phyloP scores from a whole-genome alignment of 2,888 invertebrate species.

The Eudasyphora cyanicolor region DNA sequence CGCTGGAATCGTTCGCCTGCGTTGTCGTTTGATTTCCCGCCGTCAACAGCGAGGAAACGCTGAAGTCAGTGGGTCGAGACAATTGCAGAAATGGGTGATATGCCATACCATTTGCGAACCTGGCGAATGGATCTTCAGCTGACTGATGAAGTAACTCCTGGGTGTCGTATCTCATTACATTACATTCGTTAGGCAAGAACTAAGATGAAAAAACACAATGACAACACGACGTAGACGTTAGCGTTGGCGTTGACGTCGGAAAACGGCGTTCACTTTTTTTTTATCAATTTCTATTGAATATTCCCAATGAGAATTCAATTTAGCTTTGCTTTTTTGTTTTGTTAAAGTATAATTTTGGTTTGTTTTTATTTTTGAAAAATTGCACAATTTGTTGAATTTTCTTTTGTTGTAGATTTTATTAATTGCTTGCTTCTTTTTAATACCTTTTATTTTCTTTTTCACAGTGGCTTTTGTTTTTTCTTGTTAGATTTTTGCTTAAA shows the following conservation, averaged over 20 bases:
- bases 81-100: constrained; percentile 93
- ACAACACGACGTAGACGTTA: constrained; percentile 15
- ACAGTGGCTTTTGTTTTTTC: constrained; percentile 3
- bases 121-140: constrained; percentile 81
- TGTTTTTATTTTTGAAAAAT: constrained; percentile 54
- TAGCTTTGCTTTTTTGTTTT: constrained; percentile 23
- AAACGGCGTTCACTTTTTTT: too few relatives aligned
- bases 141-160: constrained; percentile 81
- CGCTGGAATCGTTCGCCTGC: constrained; percentile 68
- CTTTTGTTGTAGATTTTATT: not conserved
- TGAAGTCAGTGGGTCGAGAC: constrained; percentile 95
- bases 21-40: constrained; percentile 82
- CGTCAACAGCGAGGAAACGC: constrained; percentile 93
- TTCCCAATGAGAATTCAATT: too few relatives aligned
- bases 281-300: too few relatives aligned
- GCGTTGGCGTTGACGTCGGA: not conserved
- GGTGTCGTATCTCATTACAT: constrained; percentile 81
- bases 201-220: constrained; percentile 44
- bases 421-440: not conserved
- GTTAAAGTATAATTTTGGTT: constrained; percentile 30
- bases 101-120: constrained; percentile 84
- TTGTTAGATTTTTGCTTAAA: constrained; percentile 30
- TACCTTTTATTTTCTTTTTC: not conserved
- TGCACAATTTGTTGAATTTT: constrained; percentile 48
- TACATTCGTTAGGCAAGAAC: constrained; percentile 71